phyloP scores from a whole-genome alignment of 2,888 invertebrate species.

The Oscheius sp. region DNA sequence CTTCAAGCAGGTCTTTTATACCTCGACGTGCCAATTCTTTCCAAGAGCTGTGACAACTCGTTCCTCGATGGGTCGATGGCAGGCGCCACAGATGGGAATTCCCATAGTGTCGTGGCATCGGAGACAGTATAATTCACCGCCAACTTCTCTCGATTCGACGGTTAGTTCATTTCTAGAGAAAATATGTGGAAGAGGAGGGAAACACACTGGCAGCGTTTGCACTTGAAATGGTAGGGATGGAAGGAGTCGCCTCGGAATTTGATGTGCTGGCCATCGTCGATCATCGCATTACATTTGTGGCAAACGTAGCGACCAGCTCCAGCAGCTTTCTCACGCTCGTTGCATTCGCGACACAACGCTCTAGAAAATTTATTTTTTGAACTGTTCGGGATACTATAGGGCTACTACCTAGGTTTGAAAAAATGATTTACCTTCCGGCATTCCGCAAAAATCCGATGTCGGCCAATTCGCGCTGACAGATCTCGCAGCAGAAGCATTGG shows the following conservation, averaged over 20 bases:
- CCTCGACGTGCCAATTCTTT: slow-evolving; percentile 98
- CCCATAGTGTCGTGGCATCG: slow-evolving; percentile 58
- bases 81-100: slow-evolving; percentile 99
- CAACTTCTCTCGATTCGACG: slow-evolving; percentile 91
- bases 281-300: slow-evolving; percentile 76
- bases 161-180: slow-evolving; percentile 87
- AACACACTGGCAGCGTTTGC: slow-evolving; percentile 77
- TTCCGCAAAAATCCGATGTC: slow-evolving; percentile 91
- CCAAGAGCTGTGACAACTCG: slow-evolving; percentile 96
- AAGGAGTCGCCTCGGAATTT: slow-evolving; percentile 86
- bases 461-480: slow-evolving; percentile 88
- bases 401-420: too few species aligned
- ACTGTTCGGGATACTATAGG: neutral
- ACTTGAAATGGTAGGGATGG: slow-evolving; percentile 99
- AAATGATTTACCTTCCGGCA: slow-evolving; percentile 76
- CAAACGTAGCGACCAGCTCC: slow-evolving; percentile 90
- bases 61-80: slow-evolving; percentile 97
- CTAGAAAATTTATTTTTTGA: slow-evolving; percentile 68
- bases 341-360: slow-evolving; percentile 92
- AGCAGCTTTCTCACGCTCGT: slow-evolving; percentile 91
- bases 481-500: slow-evolving; percentile 92
- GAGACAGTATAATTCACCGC: slow-evolving; percentile 86
- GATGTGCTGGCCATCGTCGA: slow-evolving; percentile 74
- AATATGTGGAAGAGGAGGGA: neutral
- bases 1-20: slow-evolving; percentile 67